A percentile compares a stretch with the other conserved stretches of the same genome.
Evolutionary conservation across 2,888 invertebrate species (phyloP).

Genomic region (Clostera curtula): DNA sequence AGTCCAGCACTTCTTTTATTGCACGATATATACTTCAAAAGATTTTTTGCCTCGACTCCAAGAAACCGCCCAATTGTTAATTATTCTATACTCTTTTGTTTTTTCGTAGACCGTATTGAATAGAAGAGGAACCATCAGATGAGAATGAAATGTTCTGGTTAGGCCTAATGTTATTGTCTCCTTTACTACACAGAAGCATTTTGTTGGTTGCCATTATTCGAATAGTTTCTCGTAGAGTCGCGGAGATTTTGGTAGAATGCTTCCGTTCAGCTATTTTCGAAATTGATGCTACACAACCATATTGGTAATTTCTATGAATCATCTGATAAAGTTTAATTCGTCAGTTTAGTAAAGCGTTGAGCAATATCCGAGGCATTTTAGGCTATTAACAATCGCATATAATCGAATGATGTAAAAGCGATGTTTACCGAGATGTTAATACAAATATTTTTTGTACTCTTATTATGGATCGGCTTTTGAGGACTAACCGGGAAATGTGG

Average conservation of each 20-base stretch:
- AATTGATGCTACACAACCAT: slow-evolving; percentile 5
- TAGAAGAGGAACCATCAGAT: slow-evolving; percentile 21
- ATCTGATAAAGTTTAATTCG: slow-evolving; percentile 22
- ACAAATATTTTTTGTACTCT: no score
- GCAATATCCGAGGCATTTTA: slow-evolving; percentile 33
- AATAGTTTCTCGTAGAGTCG: slow-evolving; percentile 38
- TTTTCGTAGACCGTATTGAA: slow-evolving; percentile 28
- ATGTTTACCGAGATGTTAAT: no score
- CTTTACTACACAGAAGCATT: slow-evolving; percentile 34
- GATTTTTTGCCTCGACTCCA: slow-evolving; percentile 36
- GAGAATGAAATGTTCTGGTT: slow-evolving; percentile 41
- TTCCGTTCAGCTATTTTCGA: slow-evolving; percentile 34
- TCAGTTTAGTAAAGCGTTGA: slow-evolving; percentile 30
- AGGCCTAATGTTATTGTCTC: slow-evolving; percentile 43
- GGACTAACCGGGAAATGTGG: no score
- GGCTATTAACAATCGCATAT: slow-evolving; percentile 16
- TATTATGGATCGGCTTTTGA: slow-evolving; percentile 9
- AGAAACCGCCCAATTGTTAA: slow-evolving; percentile 43
- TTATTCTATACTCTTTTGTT: slow-evolving; percentile 35
- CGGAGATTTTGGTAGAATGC: slow-evolving; percentile 36
- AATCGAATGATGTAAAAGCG: slow-evolving; percentile 18
- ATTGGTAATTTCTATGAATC: neutral
- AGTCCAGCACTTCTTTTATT: slow-evolving; percentile 42
- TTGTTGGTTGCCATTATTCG: slow-evolving; percentile 33
- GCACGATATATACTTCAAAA: slow-evolving; percentile 39